Evolutionary conservation across 2,797 vertebrate species (phyloP), one percentile per base, ranked within the genome.

Genomic region (Chelonia mydas): DNA sequence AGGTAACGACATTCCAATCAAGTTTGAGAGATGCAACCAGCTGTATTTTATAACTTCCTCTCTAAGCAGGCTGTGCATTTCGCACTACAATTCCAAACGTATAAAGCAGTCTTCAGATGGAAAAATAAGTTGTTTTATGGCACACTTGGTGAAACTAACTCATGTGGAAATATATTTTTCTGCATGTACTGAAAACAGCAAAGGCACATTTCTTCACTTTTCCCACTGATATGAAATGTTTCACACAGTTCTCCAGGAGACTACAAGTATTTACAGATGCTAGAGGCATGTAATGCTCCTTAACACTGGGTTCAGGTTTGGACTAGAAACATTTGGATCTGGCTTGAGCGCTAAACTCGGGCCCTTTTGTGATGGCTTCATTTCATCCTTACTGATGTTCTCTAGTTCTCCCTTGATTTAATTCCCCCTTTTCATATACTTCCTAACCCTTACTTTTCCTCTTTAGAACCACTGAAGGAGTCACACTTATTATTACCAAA

Each of bases 121-220:
- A 87, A 92, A 96, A 92, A 41, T 90, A 90, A 87, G 54, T 89
- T 92, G 89, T 93, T 96, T 96, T 91, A 95, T 88, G 79, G 51
- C 27, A 53, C 53, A n/a, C 91, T 72, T 33, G 33, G 65, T 76
- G 45, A 89, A 96, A 83, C 47, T 92, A 90, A 28, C 68, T 51
- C 79, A 55, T 54, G 8, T 33, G 85, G 84, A 76, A 92, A 83
- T 74, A 16, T 72, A 79, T 83, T 83, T 96, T 95, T 93, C 90
- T 94, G 91, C 31, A 86, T 55, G 76, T 88, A 88, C 41, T 53
- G 54, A 84, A 94, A 87, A 81, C 33, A 88, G 49, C 45, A 95
- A 78, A 85, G 89, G 94, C 95, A 90, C 80, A 93, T 93, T 92
- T 95, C 84, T 83, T 57, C 51, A 53, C 31, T 72, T 83, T 59